Conservation (phyloP, 2,113 vertebrate species). For the Pangasianodon gigas region DNA sequence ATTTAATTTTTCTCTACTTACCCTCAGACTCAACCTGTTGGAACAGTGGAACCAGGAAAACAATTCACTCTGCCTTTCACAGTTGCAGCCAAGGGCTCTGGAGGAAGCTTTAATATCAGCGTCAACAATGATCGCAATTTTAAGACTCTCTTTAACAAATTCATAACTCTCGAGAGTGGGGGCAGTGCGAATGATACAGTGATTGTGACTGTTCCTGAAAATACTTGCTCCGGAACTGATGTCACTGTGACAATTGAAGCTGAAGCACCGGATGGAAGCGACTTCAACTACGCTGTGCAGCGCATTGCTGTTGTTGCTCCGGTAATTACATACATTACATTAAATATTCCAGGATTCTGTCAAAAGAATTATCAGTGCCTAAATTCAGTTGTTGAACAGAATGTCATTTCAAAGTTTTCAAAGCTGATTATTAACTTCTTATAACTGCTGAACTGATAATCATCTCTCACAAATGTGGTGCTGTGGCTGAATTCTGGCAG, state of each 20-base stretch:
- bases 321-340: constrained; percentile 54
- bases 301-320: constrained; percentile 61
- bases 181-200: constrained; percentile 55
- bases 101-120: constrained; percentile 52
- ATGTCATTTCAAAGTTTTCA: background rate
- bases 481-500: too few species aligned
- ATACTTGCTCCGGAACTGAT: constrained; percentile 63
- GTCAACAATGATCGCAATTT: constrained; percentile 65
- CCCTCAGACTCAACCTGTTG: constrained; percentile 55
- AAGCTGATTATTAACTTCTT: background rate
- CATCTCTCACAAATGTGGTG: too few species aligned
- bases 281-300: constrained; percentile 68
- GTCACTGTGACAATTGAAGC: constrained; percentile 70
- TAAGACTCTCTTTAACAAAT: constrained; percentile 25
- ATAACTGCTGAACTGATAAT: too few species aligned
- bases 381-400: background rate
- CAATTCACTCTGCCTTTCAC: constrained; percentile 62
- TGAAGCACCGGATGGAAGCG: constrained; percentile 42
- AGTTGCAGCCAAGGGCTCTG: constrained; percentile 38
- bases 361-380: background rate
- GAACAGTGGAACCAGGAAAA: constrained; percentile 61
- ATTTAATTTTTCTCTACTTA: background rate
- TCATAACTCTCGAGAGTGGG: constrained; percentile 33
- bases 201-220: constrained; percentile 52
- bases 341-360: background rate